Conservation (phyloP, 2,888 invertebrate species). For the Crepidodera aurea region DNA sequence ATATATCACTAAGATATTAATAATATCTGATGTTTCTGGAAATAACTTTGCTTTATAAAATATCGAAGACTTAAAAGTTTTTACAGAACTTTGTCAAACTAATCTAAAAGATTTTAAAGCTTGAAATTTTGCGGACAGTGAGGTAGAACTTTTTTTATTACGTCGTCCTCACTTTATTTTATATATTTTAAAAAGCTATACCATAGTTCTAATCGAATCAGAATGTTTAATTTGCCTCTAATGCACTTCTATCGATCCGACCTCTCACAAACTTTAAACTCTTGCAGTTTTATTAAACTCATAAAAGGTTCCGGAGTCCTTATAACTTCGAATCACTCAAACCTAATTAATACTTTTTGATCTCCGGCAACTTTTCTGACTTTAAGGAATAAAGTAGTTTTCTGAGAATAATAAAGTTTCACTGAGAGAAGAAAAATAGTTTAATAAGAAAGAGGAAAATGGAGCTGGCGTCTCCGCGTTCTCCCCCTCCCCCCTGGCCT, state of each 20-base stretch:
- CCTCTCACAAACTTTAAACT: conserved; percentile 23
- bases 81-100: too few species aligned
- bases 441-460: conserved; percentile 44
- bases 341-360: conserved; percentile 37
- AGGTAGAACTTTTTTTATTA: too few species aligned
- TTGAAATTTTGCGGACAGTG: too few species aligned
- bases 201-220: conserved; percentile 7
- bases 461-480: conserved; percentile 34
- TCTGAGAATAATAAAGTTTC: conserved; percentile 41
- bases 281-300: conserved; percentile 27
- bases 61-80: too few species aligned
- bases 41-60: too few species aligned
- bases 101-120: too few species aligned
- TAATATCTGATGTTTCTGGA: too few species aligned
- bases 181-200: neutral
- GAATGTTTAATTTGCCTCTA: conserved; percentile 8
- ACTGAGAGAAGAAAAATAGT: conserved; percentile 40
- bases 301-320: conserved; percentile 17
- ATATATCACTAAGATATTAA: too few species aligned
- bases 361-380: conserved; percentile 27
- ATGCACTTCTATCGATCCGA: conserved; percentile 18
- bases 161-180: neutral
- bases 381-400: conserved; percentile 38
- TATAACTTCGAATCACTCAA: conserved; percentile 29
- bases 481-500: conserved; percentile 39